Base-by-base conservation (phyloP, 2,113 vertebrate genomes). In the Eulemur rufifrons region DNA sequence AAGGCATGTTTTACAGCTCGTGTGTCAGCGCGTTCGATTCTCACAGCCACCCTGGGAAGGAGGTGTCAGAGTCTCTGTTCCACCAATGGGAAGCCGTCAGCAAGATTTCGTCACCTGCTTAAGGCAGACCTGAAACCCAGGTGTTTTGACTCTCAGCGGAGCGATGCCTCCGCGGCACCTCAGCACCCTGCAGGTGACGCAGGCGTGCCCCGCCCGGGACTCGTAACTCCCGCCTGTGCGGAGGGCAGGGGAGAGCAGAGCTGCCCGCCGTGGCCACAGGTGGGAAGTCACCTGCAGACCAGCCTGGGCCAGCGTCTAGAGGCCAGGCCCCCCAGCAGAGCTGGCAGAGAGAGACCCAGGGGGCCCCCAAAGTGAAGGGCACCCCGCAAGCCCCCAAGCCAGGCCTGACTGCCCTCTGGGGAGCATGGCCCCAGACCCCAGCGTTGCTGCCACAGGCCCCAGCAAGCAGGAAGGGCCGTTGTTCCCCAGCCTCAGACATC, bases 111-210 rank as follows among this genome's bases (percentile, higher is more conserved):
- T 95, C 17, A 52, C 52, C 45, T 71, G n/a, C 20, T 50, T 23
- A 84, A 34, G 45, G 9, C 29, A 45, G 39, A 50, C 47, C 78
- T 0, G 0, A 89, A 76, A 2, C 47, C 23, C 63, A 52, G 25
- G 18, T 29, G 29, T 74, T 74, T 56, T 82, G 64, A 68, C 29
- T 20, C 68, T 18, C 18, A 39, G 63, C 27, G 64, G 4, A 7
- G 8, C 2, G 3, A 23, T 34, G 1, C 0, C 68, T 27, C 3
- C 34, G 8, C 2, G 3, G 32, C 42, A 27, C 21, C 69, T 47
- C 2, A 4, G 39, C 23, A 37, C 61, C 27, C 1, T 32, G 32
- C 34, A 4, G 25, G 68, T 3, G 80, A 80, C 69, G 29, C 25
- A 63, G 8, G 3, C 14, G 3, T 23, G 45, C 23, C 23, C 29